Evolutionary conservation across 2,113 vertebrate species (phyloP).

Genomic region (Neogobius melanostomus): DNA sequence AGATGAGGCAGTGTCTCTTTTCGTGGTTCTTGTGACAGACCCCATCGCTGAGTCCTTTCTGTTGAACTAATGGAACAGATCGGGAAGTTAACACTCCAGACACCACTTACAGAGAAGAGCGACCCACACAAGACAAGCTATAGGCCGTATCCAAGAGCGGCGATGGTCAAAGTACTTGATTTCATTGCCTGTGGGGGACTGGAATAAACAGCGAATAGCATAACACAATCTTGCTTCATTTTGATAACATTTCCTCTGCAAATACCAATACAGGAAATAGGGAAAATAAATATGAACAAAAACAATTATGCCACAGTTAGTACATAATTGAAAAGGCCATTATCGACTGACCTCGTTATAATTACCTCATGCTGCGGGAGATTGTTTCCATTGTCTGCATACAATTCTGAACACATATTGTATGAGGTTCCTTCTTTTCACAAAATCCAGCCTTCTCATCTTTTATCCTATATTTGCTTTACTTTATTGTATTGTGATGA

Average conservation of each 20-base stretch:
- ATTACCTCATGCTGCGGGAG: too few relatives aligned
- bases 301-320: neutral
- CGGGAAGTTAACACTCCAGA: constrained; percentile 38
- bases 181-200: too few relatives aligned
- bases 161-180: neutral
- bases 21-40: constrained; percentile 40
- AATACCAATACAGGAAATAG: neutral
- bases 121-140: constrained; percentile 4
- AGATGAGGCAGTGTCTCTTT: constrained; percentile 64
- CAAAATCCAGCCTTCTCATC: too few relatives aligned
- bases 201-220: too few relatives aligned
- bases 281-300: neutral
- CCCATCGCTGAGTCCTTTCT: constrained; percentile 19
- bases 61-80: constrained; percentile 56
- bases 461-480: too few relatives aligned
- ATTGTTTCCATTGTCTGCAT: too few relatives aligned
- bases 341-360: neutral
- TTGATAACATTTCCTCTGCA: too few relatives aligned
- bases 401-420: too few relatives aligned
- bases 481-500: too few relatives aligned
- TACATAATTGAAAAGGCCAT: neutral
- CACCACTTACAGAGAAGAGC: constrained; percentile 22
- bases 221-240: too few relatives aligned
- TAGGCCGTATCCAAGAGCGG: neutral
- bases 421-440: too few relatives aligned